Conservation (phyloP, 2,797 vertebrate genomes). For the Pangasius djambal region DNA sequence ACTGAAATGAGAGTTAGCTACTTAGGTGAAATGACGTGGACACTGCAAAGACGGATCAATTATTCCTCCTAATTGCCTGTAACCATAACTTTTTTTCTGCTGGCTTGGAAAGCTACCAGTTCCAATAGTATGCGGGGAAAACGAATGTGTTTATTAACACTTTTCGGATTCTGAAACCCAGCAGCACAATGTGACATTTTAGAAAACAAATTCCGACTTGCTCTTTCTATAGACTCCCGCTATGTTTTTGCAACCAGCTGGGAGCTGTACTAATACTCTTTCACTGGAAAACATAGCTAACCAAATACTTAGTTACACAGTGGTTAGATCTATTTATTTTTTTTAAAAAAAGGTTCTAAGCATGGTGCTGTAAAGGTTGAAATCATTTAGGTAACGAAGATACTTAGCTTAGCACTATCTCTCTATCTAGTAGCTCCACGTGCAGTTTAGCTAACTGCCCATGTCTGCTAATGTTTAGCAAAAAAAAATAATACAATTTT, state of each 20-base stretch:
- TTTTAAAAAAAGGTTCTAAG: background rate
- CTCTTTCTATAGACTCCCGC: too few species aligned
- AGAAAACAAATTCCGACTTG: background rate
- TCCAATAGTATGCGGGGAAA: background rate
- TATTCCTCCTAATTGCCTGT: background rate
- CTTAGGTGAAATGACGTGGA: background rate
- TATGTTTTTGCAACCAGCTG: too few species aligned
- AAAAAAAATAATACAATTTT: background rate
- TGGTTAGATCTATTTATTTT: background rate
- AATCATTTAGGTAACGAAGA: background rate
- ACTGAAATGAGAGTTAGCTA: background rate
- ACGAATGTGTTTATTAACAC: background rate
- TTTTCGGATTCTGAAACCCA: background rate
- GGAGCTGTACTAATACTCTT: too few species aligned
- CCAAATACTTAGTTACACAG: background rate
- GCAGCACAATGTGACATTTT: background rate
- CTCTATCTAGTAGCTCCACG: background rate
- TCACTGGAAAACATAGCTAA: background rate
- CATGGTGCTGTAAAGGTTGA: background rate
- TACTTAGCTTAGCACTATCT: background rate
- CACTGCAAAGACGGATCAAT: background rate
- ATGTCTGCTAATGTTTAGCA: too few species aligned
- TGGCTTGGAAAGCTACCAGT: background rate
- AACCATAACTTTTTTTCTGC: background rate
- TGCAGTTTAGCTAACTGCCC: background rate